A percentile compares a stretch with the other conserved stretches of the same genome.
Evolutionary conservation across 2,888 invertebrate species (phyloP).

Genomic region (Nasonia oneida): DNA sequence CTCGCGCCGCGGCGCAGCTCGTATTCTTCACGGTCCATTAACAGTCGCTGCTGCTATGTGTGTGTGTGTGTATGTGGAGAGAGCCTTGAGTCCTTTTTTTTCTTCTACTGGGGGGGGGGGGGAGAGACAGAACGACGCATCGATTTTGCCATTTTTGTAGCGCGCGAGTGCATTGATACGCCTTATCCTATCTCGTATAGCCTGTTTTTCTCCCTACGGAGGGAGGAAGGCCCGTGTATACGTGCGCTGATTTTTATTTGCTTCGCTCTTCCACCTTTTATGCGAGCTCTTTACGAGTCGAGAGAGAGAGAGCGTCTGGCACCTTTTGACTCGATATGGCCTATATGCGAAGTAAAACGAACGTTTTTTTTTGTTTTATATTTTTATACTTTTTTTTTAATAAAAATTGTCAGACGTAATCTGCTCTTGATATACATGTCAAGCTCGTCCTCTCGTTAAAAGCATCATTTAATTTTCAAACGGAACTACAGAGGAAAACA

Average conservation of each 20-base stretch:
- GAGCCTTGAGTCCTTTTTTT: constrained; percentile 18
- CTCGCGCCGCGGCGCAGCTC: neutral
- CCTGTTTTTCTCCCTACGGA: neutral
- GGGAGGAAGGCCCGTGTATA: neutral
- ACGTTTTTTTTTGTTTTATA: neutral
- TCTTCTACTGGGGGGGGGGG: neutral
- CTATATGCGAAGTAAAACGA: neutral
- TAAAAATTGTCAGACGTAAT: neutral
- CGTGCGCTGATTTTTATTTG: neutral
- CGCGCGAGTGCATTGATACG: constrained; percentile 29
- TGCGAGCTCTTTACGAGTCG: constrained; percentile 6
- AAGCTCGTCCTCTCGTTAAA: neutral
- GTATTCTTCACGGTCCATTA: constrained; percentile 61
- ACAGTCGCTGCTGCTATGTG: constrained; percentile 27
- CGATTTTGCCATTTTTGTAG: constrained; percentile 52
- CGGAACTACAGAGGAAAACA: neutral
- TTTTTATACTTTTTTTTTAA: neutral
- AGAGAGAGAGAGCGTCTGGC: no score
- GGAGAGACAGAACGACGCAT: constrained; percentile 25
- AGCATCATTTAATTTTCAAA: constrained; percentile 9
- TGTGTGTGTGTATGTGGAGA: neutral
- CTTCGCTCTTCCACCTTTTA: neutral
- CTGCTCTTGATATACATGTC: no score
- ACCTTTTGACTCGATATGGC: neutral
- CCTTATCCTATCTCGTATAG: constrained; percentile 10